Percentiles rank a stretch among this genome's conserved stretches.
phyloP scores from a whole-genome alignment of 2,888 invertebrate species.

The Anthrax anthrax region DNA sequence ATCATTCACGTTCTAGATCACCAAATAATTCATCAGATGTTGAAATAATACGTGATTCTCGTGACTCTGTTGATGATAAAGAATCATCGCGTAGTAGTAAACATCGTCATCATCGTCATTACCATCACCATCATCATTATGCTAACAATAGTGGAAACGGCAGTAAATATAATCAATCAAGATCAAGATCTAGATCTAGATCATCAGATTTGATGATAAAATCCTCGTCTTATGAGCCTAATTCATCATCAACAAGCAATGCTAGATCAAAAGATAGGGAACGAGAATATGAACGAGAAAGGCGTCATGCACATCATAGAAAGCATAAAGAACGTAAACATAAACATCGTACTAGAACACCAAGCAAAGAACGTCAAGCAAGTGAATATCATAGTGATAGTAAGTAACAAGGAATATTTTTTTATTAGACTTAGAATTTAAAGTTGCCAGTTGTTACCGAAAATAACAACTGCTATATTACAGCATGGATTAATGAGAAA shows the following conservation, averaged over 20 bases:
- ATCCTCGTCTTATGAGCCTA: neutral
- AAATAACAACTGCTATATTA: neutral
- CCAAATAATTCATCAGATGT: constrained; percentile 11
- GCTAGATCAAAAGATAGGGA: neutral
- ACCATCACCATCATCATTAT: neutral
- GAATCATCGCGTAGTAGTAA: neutral
- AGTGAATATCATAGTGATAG: constrained; percentile 33
- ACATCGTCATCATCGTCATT: neutral
- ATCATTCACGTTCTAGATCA: constrained; percentile 20
- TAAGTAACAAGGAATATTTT: constrained; percentile 21
- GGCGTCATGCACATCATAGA: neutral
- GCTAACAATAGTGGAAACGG: neutral
- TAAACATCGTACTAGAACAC: constrained; percentile 14
- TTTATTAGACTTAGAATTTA: neutral
- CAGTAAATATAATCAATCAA: neutral
- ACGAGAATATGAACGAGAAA: neutral
- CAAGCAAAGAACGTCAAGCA: constrained; percentile 13
- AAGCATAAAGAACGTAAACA: constrained; percentile 23
- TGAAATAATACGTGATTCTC: constrained; percentile 6
- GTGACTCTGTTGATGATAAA: neutral
- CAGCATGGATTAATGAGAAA: constrained; percentile 2
- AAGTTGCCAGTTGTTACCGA: too few relatives aligned
- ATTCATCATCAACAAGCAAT: neutral
- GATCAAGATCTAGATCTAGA: neutral
- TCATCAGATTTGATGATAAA: neutral